A percentile compares a stretch with the other conserved stretches of the same genome.
Evolutionary conservation across 2,888 invertebrate species (phyloP).

Genomic region (Cheilosia impressa): DNA sequence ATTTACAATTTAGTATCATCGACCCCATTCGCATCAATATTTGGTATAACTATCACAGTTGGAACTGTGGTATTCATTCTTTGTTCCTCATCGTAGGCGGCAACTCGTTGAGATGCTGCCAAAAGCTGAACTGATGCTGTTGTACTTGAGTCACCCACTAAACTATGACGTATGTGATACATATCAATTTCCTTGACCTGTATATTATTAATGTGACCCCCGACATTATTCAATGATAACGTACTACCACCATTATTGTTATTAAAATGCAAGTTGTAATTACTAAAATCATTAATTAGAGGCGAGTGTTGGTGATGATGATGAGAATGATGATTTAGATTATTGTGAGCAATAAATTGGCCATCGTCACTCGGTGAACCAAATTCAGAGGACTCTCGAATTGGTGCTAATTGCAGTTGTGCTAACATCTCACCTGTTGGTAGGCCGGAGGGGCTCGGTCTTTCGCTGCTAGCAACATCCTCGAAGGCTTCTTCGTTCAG

Average conservation of each 20-base stretch:
- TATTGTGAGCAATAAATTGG: conserved; percentile 79
- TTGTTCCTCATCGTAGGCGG: conserved; percentile 77
- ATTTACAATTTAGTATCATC: conserved; percentile 83
- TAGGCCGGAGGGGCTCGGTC: conserved; percentile 86
- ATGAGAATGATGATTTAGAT: conserved; percentile 76
- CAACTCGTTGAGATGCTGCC: conserved; percentile 69
- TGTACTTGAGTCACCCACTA: conserved; percentile 77
- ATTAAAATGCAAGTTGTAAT: conserved; percentile 71
- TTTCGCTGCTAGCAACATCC: conserved; percentile 92
- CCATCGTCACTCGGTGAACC: conserved; percentile 83
- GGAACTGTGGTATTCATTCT: conserved; percentile 77
- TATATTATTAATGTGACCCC: conserved; percentile 58
- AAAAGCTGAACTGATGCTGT: conserved; percentile 76
- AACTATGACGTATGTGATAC: conserved; percentile 77
- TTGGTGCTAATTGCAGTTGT: conserved; percentile 84
- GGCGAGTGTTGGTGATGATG: conserved; percentile 75
- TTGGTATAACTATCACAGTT: conserved; percentile 82
- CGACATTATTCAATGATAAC: conserved; percentile 80
- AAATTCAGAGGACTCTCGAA: conserved; percentile 83
- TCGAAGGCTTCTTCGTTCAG: conserved; percentile 96
- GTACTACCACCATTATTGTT: conserved; percentile 81
- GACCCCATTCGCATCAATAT: conserved; percentile 78
- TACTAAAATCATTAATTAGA: conserved; percentile 71
- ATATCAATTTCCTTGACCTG: conserved; percentile 74
- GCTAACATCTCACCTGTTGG: conserved; percentile 84